Percentiles rank a stretch among this genome's conserved stretches.
Evolutionary conservation across 2,888 invertebrate genomes (phyloP).

Genomic region (Helleia helle): DNA sequence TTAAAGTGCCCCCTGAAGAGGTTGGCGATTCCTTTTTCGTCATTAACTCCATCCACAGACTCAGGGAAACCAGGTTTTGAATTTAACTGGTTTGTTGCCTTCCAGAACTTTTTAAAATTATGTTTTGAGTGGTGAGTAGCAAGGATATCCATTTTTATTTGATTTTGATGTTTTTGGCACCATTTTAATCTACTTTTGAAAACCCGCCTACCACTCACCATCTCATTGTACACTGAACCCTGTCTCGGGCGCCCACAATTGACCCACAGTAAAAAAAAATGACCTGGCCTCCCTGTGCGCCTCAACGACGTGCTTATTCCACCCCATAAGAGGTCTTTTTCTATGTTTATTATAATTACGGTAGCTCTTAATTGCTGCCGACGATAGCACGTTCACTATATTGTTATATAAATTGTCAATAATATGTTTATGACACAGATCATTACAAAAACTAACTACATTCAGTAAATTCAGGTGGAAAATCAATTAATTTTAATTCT

Average conservation of each 20-base stretch:
- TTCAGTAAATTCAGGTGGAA: neutral
- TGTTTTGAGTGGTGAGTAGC: constrained; percentile 11
- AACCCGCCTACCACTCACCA: neutral
- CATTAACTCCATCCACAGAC: constrained; percentile 7
- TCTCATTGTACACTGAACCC: constrained; percentile 10
- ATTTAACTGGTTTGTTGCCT: constrained; percentile 16
- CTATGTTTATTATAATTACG: neutral
- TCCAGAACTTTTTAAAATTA: constrained; percentile 17
- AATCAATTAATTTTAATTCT: constrained; percentile 10
- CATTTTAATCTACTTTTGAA: constrained; percentile 15
- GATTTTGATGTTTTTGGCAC: constrained; percentile 17
- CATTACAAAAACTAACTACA: no score
- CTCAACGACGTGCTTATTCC: constrained; percentile 14
- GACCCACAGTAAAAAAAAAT: constrained; percentile 10
- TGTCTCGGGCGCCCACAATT: constrained; percentile 6
- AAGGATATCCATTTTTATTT: constrained; percentile 19
- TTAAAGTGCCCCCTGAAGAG: neutral
- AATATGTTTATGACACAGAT: constrained; percentile 7
- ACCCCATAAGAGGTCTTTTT: constrained; percentile 8
- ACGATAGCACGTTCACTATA: constrained; percentile 9
- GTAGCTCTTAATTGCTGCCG: constrained; percentile 5
- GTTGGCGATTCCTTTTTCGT: constrained; percentile 2
- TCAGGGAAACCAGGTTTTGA: constrained; percentile 10
- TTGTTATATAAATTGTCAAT: neutral
- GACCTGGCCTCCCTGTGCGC: constrained; percentile 17